Evolutionary conservation across 2,888 invertebrate genomes (phyloP).

Genomic region (Rapana venosa): DNA sequence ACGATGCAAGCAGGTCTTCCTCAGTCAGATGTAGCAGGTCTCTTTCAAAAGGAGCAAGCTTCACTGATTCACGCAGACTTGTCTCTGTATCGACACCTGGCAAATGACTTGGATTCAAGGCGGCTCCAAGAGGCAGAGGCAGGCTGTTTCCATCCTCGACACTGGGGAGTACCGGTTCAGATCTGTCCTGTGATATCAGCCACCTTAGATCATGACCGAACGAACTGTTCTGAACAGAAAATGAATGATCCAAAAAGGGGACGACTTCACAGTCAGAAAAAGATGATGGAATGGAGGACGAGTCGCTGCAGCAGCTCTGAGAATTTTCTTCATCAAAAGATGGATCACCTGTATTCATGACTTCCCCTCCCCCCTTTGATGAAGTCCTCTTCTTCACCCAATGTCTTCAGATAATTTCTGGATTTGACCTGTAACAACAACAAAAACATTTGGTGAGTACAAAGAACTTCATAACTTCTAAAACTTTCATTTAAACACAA

Average conservation of each 20-base stretch:
- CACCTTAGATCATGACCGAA: slow-evolving; percentile 45
- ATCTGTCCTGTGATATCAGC: slow-evolving; percentile 34
- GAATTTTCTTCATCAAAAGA: slow-evolving; percentile 44
- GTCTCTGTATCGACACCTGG: neutral
- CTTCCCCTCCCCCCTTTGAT: slow-evolving; percentile 46
- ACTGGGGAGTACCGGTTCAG: neutral
- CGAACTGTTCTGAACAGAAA: slow-evolving; percentile 45
- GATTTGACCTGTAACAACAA: slow-evolving; percentile 30
- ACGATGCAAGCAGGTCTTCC: slow-evolving; percentile 3
- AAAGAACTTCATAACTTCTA: neutral
- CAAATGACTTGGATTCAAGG: slow-evolving; percentile 32
- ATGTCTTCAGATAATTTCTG: slow-evolving; percentile 27
- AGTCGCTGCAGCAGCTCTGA: slow-evolving; percentile 45
- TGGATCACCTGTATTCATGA: slow-evolving; percentile 45
- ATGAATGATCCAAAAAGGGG: slow-evolving; percentile 42
- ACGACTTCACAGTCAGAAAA: slow-evolving; percentile 45
- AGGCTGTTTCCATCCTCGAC: slow-evolving; percentile 36
- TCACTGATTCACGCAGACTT: neutral
- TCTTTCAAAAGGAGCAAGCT: neutral
- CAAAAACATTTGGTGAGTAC: neutral
- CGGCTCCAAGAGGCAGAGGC: slow-evolving; percentile 39
- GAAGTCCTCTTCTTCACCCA: slow-evolving; percentile 20
- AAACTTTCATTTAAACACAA: too few species aligned
- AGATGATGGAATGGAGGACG: slow-evolving; percentile 35
- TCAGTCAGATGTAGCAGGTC: neutral